Percentiles rank a stretch among this genome's conserved stretches.
phyloP scores from a whole-genome alignment of 2,113 vertebrate genomes.

The Pomatostomus ruficeps region DNA sequence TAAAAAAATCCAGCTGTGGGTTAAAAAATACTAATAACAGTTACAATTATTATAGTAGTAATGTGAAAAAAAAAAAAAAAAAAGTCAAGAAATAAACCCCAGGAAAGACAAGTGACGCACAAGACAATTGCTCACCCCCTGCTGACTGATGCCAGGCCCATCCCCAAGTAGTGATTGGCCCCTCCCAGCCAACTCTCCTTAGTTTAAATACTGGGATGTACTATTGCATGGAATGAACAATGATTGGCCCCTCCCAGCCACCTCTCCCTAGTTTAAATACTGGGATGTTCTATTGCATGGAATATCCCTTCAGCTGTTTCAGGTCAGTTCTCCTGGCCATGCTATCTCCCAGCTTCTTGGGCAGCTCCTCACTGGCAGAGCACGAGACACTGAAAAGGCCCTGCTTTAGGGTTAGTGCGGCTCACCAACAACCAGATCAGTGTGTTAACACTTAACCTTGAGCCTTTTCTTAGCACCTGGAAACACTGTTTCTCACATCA shows the following conservation, averaged over 20 bases:
- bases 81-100: neutral
- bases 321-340: neutral
- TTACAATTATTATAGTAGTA: neutral
- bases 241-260: neutral
- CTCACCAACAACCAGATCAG: neutral
- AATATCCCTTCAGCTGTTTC: neutral
- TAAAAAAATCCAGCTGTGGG: neutral
- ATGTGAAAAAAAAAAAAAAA: too few relatives aligned
- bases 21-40: neutral
- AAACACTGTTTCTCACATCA: neutral
- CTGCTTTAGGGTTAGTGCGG: neutral
- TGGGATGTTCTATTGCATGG: neutral
- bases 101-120: neutral
- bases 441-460: neutral
- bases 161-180: neutral
- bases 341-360: neutral
- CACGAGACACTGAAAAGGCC: neutral
- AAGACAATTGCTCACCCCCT: neutral
- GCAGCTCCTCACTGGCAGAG: neutral
- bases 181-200: too few relatives aligned
- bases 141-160: neutral
- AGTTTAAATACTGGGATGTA: neutral
- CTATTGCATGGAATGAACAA: neutral
- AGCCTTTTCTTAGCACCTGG: neutral
- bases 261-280: neutral